Conservation (phyloP, 2,888 invertebrate species). For the Tetheella fluctuosa region DNA sequence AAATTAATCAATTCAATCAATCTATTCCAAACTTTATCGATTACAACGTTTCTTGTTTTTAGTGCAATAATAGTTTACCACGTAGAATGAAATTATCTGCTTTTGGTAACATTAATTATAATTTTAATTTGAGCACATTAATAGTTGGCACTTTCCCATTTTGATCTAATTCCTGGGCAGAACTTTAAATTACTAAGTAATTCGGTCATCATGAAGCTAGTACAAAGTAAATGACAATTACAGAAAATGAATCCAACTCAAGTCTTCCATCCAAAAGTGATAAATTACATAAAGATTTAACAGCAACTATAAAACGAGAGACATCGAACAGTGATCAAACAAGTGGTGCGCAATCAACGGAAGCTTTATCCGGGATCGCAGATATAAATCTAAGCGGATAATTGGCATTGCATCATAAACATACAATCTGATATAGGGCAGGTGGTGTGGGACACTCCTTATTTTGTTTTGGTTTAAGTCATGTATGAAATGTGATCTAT, state of each 20-base stretch:
- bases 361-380: conserved; percentile 26
- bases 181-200: too few relatives aligned
- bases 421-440: conserved; percentile 16
- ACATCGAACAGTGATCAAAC: conserved; percentile 8
- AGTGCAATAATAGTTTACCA: conserved; percentile 12
- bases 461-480: neutral
- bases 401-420: conserved; percentile 39
- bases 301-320: neutral
- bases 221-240: neutral
- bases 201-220: too few relatives aligned
- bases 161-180: too few relatives aligned
- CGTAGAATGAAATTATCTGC: conserved; percentile 28
- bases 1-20: too few relatives aligned
- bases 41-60: neutral
- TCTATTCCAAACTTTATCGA: neutral
- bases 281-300: conserved; percentile 7
- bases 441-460: conserved; percentile 27
- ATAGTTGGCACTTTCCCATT: too few relatives aligned
- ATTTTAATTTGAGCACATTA: too few relatives aligned
- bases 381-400: conserved; percentile 43
- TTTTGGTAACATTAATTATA: too few relatives aligned
- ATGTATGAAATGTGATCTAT: neutral
- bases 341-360: conserved; percentile 26
- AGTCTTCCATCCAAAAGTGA: neutral
- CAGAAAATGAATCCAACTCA: neutral